These are phyloP conservation scores for Drosophila subobscura DNA, from an alignment of 1,140 invertebrate species.

Conservation along the genomic window DNA sequence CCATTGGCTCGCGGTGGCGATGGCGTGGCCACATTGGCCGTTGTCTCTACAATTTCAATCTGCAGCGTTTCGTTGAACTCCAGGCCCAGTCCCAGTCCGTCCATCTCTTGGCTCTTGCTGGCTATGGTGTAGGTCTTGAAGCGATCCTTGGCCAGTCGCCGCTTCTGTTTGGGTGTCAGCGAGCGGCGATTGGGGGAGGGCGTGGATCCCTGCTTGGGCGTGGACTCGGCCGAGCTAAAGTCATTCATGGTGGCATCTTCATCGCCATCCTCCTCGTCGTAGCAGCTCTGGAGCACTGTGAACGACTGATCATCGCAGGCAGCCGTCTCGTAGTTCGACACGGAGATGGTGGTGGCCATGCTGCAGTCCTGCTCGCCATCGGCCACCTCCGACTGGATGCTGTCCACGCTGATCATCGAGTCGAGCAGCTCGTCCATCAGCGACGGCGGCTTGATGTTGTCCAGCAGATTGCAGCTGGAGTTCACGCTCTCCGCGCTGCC, in stretches of 20 bases:
- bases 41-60: slow-evolving; percentile 68
- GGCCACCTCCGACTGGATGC: slow-evolving; percentile 90
- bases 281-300: slow-evolving; percentile 78
- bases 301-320: slow-evolving; percentile 85
- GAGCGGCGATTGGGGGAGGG: slow-evolving; percentile 81
- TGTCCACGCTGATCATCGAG: slow-evolving; percentile 93
- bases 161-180: slow-evolving; percentile 90
- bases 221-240: slow-evolving; percentile 89
- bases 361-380: slow-evolving; percentile 84
- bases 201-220: slow-evolving; percentile 86
- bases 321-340: slow-evolving; percentile 81
- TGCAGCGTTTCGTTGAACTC: slow-evolving; percentile 78
- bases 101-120: slow-evolving; percentile 71
- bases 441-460: slow-evolving; percentile 92
- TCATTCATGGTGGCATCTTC: slow-evolving; percentile 84
- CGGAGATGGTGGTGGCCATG: slow-evolving; percentile 75
- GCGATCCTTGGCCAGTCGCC: slow-evolving; percentile 89
- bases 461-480: slow-evolving; percentile 86
- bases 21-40: slow-evolving; percentile 12
- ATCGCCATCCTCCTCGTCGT: slow-evolving; percentile 62
- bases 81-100: slow-evolving; percentile 54
- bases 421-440: slow-evolving; percentile 91
- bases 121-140: slow-evolving; percentile 92
- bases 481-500: slow-evolving; percentile 84
- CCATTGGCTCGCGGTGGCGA: slow-evolving; percentile 45